Conservation (phyloP, 2,113 vertebrate species). For the Maccullochella peelii region DNA sequence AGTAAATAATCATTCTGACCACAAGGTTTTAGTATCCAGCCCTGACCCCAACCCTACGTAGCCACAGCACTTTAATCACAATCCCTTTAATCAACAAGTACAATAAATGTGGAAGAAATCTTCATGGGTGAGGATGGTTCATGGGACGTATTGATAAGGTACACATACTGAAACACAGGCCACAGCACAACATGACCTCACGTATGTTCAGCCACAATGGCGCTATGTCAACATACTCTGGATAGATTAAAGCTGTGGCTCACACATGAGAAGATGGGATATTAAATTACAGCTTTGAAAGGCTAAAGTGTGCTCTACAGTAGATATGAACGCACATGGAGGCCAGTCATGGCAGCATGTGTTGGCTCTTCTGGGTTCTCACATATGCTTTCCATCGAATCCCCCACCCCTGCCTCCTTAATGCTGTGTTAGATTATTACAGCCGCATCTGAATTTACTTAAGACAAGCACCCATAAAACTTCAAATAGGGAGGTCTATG, state of each 20-base stretch:
- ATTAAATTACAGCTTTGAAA: constrained; percentile 32
- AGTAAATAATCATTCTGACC: constrained; percentile 59
- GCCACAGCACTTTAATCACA: constrained; percentile 64
- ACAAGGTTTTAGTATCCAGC: constrained; percentile 42
- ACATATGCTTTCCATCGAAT: constrained; percentile 75
- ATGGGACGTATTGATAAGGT: constrained; percentile 4
- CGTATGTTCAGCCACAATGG: constrained; percentile 9
- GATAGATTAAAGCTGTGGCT: constrained; percentile 37
- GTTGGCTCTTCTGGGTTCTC: constrained; percentile 67
- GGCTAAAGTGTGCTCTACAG: constrained; percentile 39
- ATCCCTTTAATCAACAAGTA: constrained; percentile 60
- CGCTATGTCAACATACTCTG: constrained; percentile 17
- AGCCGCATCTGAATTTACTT: constrained; percentile 84
- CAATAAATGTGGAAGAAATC: constrained; percentile 55
- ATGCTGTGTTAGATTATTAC: constrained; percentile 77
- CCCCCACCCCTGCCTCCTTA: constrained; percentile 46
- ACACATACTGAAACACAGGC: background rate
- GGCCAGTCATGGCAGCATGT: constrained; percentile 53
- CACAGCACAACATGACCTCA: constrained; percentile 2
- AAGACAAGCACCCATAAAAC: constrained; percentile 82
- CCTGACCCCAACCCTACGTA: constrained; percentile 37
- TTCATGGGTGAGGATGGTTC: background rate
- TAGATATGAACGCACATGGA: constrained; percentile 63
- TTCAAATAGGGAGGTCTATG: constrained; percentile 80
- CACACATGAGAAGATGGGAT: constrained; percentile 17